Percentiles rank a stretch among this genome's conserved stretches.
Conservation (phyloP, 1,140 invertebrate genomes). For the Zaprionus nigranus region DNA sequence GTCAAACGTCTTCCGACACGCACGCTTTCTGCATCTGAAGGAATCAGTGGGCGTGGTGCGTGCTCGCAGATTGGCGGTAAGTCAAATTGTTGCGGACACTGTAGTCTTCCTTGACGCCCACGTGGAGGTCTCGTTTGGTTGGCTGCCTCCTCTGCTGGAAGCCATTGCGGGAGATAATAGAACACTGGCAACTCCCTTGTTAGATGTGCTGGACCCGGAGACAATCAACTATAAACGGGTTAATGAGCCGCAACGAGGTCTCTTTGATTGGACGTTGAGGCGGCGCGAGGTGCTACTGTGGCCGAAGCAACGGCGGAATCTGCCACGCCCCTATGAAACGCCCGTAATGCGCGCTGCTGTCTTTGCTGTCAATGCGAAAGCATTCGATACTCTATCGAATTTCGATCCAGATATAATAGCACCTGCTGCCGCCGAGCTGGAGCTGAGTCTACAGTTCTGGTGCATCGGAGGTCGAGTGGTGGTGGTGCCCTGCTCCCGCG, state of each 20-base stretch:
- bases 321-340: slow-evolving; percentile 89
- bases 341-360: slow-evolving; percentile 96
- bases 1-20: neutral
- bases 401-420: slow-evolving; percentile 92
- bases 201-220: slow-evolving; percentile 82
- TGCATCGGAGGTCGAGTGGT: slow-evolving; percentile 94
- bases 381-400: slow-evolving; percentile 96
- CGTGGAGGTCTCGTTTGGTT: slow-evolving; percentile 93
- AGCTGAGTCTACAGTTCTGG: slow-evolving; percentile 95
- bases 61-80: slow-evolving; percentile 93
- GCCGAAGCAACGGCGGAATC: slow-evolving; percentile 90
- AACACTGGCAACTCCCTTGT: slow-evolving; percentile 94
- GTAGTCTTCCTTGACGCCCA: slow-evolving; percentile 97
- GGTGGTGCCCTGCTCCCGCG: slow-evolving; percentile 95
- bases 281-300: slow-evolving; percentile 90
- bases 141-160: slow-evolving; percentile 90
- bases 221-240: slow-evolving; percentile 35
- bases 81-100: slow-evolving; percentile 90
- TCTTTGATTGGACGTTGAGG: slow-evolving; percentile 97
- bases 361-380: slow-evolving; percentile 93
- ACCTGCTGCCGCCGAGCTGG: slow-evolving; percentile 96
- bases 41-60: slow-evolving; percentile 93
- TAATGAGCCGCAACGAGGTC: slow-evolving; percentile 87
- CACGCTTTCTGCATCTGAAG: slow-evolving; percentile 89
- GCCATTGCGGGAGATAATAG: slow-evolving; percentile 88